These are phyloP conservation scores for Drepana falcataria DNA, from an alignment of 2,888 invertebrate genomes.

Conservation along the genomic window DNA sequence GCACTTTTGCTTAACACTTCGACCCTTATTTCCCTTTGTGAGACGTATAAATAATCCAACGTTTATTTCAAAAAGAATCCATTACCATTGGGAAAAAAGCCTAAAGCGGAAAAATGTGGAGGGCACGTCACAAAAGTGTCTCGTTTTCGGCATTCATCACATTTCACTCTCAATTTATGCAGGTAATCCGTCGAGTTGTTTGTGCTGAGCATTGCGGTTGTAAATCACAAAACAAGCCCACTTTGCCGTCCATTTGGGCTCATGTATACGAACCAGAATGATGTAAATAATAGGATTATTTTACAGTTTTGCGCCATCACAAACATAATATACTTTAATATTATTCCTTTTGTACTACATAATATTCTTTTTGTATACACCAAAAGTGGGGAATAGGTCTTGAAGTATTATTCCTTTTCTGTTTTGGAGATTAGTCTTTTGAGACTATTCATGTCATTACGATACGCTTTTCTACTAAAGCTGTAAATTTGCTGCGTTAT, in stretches of 20 bases:
- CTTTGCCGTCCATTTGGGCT: slow-evolving; percentile 22
- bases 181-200: slow-evolving; percentile 42
- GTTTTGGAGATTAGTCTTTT: too few relatives aligned
- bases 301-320: background rate
- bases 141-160: slow-evolving; percentile 22
- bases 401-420: too few relatives aligned
- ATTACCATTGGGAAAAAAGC: background rate
- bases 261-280: slow-evolving; percentile 14
- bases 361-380: too few relatives aligned
- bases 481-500: too few relatives aligned
- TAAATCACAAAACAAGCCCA: slow-evolving; percentile 39
- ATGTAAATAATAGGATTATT: background rate
- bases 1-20: too few relatives aligned
- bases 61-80: slow-evolving; percentile 1
- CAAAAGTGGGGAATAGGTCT: too few relatives aligned
- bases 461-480: too few relatives aligned
- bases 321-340: slow-evolving; percentile 10
- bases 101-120: slow-evolving; percentile 3
- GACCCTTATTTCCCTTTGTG: too few relatives aligned
- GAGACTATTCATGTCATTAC: too few relatives aligned
- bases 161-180: slow-evolving; percentile 33
- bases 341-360: too few relatives aligned
- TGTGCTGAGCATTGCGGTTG: slow-evolving; percentile 34
- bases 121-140: slow-evolving; percentile 16
- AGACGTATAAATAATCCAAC: too few relatives aligned